These are phyloP conservation scores for Neoitamus cyanurus DNA, from an alignment of 2,888 invertebrate species.

Conservation along the genomic window DNA sequence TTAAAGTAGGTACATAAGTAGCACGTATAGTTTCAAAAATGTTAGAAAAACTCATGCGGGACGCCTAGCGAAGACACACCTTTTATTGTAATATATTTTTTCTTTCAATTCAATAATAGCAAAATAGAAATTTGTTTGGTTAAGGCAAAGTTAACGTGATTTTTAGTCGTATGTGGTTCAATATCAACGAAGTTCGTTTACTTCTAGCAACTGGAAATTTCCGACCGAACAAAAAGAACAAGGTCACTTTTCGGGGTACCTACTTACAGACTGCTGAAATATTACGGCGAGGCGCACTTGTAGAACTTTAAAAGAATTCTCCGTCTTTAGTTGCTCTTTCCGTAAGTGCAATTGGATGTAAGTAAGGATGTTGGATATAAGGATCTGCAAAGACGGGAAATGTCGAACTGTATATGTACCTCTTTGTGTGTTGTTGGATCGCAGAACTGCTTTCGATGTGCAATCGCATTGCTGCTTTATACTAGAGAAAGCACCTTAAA, in stretches of 20 bases:
- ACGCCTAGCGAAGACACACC: too few relatives aligned
- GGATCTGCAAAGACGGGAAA: neutral
- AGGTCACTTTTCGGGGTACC: neutral
- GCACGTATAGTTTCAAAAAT: too few relatives aligned
- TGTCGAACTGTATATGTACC: neutral
- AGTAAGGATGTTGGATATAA: neutral
- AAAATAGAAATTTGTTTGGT: too few relatives aligned
- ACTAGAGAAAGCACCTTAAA: neutral
- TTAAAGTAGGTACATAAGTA: too few relatives aligned
- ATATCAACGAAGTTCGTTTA: neutral
- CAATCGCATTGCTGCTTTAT: neutral
- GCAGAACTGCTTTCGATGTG: too few relatives aligned
- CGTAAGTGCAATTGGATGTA: neutral
- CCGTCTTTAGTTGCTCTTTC: neutral
- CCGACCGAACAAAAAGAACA: neutral
- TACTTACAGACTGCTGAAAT: neutral
- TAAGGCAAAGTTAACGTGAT: too few relatives aligned
- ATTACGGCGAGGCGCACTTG: neutral
- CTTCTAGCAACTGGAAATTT: neutral
- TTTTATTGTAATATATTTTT: too few relatives aligned
- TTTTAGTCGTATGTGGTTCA: neutral
- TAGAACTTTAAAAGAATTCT: neutral
- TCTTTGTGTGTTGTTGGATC: neutral
- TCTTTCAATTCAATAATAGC: too few relatives aligned
- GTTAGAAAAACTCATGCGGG: too few relatives aligned